Base-by-base conservation (phyloP, 2,797 vertebrate species). In the Epinephelus awoara region DNA sequence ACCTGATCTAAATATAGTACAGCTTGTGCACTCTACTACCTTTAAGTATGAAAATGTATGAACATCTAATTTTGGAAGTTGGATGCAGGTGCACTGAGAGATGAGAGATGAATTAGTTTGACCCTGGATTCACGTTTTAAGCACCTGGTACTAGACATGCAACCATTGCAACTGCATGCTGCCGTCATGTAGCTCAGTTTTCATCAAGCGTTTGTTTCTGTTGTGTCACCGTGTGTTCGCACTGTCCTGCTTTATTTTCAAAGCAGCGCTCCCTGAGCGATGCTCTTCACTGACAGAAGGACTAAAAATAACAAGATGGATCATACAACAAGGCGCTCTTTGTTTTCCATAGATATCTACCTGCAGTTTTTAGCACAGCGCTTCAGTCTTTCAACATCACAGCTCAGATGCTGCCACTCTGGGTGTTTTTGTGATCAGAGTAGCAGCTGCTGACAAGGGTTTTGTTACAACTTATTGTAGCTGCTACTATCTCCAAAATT, bases 221-320 rank as follows among this genome's bases (percentile, higher is more conserved):
- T 15, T 18, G 21, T 63, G 51, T 67, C 51, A 9, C 40, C 34
- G 40, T 59, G 49, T 42, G 47, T 66, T 72, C 55, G 19, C 52
- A 2, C 64, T 23, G 67, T 81, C 63, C 71, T 61, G 40, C 59
- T 81, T 80, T 38, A 29, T 77, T 87, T 83, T 88, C 84, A 87
- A 89, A 89, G 85, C 10, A 56, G 65, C 17, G 9, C 55, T 82
- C 46, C 51, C 67, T 50, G 62, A 63, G 82, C 83, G 52, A 9
- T 55, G 29, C 66, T 79, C 56, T 13, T 46, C 78, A 46, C 80
- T 64, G 79, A 83, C 75, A 74, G 78, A 65, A 9, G 0, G 29
- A 55, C 87, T 93, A 93, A 89, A 92, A 92, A 91, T 92, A 94
- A 76, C 88, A 17, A 9, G 64, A 67, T 2, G 62, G 84, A 83